Conservation (phyloP, 2,888 invertebrate genomes). For the Nematopogon swammerdamellus region DNA sequence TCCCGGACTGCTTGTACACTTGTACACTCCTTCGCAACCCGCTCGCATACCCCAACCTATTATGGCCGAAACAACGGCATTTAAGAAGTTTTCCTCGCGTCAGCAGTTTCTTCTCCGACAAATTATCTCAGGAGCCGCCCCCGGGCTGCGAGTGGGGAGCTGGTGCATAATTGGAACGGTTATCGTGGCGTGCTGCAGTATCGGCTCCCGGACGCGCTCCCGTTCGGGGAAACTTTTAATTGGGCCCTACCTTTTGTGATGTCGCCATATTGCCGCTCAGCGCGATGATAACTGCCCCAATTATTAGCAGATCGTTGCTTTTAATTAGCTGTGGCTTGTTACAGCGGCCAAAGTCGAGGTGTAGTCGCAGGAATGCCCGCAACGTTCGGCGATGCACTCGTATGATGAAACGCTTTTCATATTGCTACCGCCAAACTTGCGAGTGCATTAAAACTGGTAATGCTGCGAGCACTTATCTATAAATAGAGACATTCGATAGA, state of each 20-base stretch:
- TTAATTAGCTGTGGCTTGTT: conserved; percentile 31
- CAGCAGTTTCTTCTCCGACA: too few relatives aligned
- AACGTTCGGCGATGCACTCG: neutral
- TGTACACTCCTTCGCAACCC: too few relatives aligned
- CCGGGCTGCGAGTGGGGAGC: too few relatives aligned
- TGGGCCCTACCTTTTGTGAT: conserved; percentile 48
- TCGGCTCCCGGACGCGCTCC: conserved; percentile 8
- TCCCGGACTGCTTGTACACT: too few relatives aligned
- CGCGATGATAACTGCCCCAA: conserved; percentile 43
- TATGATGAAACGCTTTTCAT: neutral
- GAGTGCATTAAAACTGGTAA: too few relatives aligned
- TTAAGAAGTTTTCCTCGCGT: too few relatives aligned
- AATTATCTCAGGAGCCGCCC: too few relatives aligned
- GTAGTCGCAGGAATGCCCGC: neutral
- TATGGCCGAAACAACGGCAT: too few relatives aligned
- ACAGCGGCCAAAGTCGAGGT: neutral
- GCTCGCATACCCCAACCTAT: too few relatives aligned
- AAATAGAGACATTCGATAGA: too few relatives aligned
- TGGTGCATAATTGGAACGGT: conserved; percentile 43
- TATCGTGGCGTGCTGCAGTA: conserved; percentile 41
- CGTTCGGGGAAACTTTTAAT: conserved; percentile 55
- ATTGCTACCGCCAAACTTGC: too few relatives aligned
- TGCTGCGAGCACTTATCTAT: too few relatives aligned
- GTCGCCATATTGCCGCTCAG: conserved; percentile 41
- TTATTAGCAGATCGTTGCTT: conserved; percentile 46